These are phyloP conservation scores for Callaeas wilsoni DNA, from an alignment of 2,113 vertebrate species.

Conservation along the genomic window DNA sequence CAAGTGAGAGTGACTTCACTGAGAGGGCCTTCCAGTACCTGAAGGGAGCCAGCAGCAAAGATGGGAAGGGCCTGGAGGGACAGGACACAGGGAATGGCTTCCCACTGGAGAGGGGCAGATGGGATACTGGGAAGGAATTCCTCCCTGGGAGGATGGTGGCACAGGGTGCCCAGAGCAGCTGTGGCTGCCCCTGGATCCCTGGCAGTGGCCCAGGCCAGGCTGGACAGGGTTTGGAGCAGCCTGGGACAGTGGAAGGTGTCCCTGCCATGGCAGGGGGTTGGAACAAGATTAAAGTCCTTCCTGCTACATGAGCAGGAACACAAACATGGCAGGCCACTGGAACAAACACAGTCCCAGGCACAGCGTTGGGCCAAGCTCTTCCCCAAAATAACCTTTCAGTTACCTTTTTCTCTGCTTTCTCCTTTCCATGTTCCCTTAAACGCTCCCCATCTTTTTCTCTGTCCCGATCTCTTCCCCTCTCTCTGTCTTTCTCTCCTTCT, in stretches of 20 bases:
- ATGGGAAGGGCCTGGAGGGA: not conserved
- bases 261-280: not conserved
- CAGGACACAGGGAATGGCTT: not conserved
- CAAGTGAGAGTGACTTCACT: no score
- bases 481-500: constrained; percentile 68
- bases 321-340: not conserved
- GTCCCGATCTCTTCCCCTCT: constrained; percentile 67
- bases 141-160: not conserved
- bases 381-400: not conserved
- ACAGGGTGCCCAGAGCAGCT: not conserved
- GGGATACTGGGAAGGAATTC: not conserved
- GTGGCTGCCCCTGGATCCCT: not conserved
- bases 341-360: not conserved
- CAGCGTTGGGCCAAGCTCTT: fast-evolving
- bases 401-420: constrained; percentile 72
- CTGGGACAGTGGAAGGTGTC: not conserved
- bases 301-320: not conserved
- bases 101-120: fast-evolving
- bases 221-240: not conserved
- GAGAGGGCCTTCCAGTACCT: not conserved
- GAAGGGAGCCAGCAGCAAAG: not conserved
- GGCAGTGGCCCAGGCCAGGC: fast-evolving
- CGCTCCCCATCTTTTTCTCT: constrained; percentile 59
- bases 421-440: constrained; percentile 49
- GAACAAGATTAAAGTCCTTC: not conserved